Percentiles rank a stretch among this genome's conserved stretches.
Evolutionary conservation across 2,797 vertebrate genomes (phyloP).

Genomic region (Amniataba percoides): DNA sequence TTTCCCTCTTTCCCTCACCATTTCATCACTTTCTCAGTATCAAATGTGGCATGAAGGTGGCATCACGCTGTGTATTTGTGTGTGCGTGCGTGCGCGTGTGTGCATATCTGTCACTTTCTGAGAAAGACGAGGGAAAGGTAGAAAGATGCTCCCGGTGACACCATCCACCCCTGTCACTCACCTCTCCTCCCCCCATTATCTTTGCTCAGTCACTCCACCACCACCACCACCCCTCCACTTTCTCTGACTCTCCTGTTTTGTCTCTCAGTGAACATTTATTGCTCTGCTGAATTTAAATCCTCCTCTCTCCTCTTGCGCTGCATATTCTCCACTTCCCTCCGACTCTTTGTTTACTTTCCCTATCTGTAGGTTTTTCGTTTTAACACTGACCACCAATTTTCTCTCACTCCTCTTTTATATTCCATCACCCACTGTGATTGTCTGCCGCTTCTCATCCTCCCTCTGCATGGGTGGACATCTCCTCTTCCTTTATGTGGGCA

Average conservation of each 20-base stretch:
- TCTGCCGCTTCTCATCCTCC: slow-evolving; percentile 13
- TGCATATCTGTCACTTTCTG: slow-evolving; percentile 20
- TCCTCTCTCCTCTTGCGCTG: neutral
- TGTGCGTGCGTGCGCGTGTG: neutral
- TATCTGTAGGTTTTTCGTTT: slow-evolving; percentile 20
- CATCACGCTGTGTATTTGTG: neutral
- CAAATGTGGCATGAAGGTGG: slow-evolving; percentile 24
- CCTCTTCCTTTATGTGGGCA: slow-evolving; percentile 5
- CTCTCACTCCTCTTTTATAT: slow-evolving; percentile 30
- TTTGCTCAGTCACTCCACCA: slow-evolving; percentile 39
- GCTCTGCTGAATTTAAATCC: slow-evolving; percentile 62
- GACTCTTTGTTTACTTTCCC: slow-evolving; percentile 48
- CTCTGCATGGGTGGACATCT: slow-evolving; percentile 12
- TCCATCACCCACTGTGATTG: slow-evolving; percentile 42
- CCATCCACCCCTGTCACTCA: slow-evolving; percentile 56
- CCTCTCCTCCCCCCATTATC: slow-evolving; percentile 57
- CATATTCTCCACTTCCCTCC: slow-evolving; percentile 23
- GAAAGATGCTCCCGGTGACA: slow-evolving; percentile 30
- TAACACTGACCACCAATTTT: slow-evolving; percentile 44
- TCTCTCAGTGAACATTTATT: slow-evolving; percentile 62
- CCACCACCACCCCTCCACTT: slow-evolving; percentile 21
- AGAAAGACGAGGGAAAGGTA: neutral
- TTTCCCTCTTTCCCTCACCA: slow-evolving; percentile 1
- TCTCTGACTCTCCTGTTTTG: slow-evolving; percentile 44
- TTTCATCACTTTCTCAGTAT: slow-evolving; percentile 25